Evolutionary conservation across 2,797 vertebrate species (phyloP).

Genomic region (Balearica regulorum): DNA sequence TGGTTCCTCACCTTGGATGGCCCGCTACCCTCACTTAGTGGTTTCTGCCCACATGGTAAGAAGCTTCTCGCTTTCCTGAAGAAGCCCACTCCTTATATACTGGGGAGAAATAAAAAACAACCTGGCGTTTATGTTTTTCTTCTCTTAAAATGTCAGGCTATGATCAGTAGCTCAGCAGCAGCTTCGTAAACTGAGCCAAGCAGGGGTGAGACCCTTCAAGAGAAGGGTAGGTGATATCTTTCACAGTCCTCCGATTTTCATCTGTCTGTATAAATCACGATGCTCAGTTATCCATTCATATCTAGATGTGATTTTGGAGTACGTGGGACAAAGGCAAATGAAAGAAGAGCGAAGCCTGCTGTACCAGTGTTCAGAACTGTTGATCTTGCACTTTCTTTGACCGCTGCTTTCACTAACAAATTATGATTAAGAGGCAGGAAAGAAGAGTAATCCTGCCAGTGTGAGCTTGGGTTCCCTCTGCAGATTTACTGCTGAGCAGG

Average conservation of each 20-base stretch:
- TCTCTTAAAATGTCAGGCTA: neutral
- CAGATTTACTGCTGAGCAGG: neutral
- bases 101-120: neutral
- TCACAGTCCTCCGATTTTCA: neutral
- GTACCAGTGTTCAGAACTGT: neutral
- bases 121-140: neutral
- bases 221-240: neutral
- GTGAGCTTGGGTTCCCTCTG: neutral
- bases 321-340: neutral
- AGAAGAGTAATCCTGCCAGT: neutral
- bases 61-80: neutral
- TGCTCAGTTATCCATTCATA: neutral
- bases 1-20: neutral
- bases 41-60: neutral
- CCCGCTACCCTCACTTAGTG: neutral
- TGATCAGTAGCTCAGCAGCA: neutral
- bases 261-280: neutral
- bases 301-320: neutral
- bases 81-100: neutral
- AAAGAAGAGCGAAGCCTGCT: neutral
- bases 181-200: neutral
- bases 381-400: slow-evolving; percentile 25
- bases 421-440: slow-evolving; percentile 19
- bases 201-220: neutral
- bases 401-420: slow-evolving; percentile 52